Percentiles rank a stretch among this genome's conserved stretches.
Conservation (phyloP, 2,113 vertebrate genomes). For the Deroptyus accipitrinus region DNA sequence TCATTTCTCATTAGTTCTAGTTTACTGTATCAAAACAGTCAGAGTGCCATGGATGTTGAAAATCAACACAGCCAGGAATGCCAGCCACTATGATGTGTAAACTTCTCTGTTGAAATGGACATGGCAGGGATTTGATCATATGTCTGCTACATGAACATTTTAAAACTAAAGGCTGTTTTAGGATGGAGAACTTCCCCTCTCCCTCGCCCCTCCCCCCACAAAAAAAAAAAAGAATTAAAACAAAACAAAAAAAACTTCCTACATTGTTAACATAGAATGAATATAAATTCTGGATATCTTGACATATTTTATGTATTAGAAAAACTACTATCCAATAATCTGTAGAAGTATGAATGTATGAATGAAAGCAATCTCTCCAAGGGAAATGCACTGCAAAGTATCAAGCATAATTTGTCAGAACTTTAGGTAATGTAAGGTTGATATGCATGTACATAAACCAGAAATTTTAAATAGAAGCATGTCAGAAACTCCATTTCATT, state of each 20-base stretch:
- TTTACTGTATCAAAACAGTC: not conserved
- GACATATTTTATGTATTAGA: not conserved
- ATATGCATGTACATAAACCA: accelerated
- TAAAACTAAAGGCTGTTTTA: not conserved
- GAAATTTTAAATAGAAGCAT: not conserved
- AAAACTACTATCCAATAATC: not conserved
- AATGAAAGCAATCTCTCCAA: not conserved
- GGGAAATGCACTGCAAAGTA: not conserved
- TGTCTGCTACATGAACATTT: not conserved
- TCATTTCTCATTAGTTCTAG: not conserved
- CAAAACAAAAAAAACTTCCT: not conserved
- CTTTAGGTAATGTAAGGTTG: not conserved
- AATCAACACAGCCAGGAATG: not conserved
- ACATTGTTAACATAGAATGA: not conserved
- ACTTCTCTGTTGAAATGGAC: not conserved
- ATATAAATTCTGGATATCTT: not conserved
- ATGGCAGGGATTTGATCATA: not conserved
- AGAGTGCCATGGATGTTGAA: not conserved
- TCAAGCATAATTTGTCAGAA: not conserved
- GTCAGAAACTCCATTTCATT: not conserved
- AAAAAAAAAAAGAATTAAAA: not conserved
- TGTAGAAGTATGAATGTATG: not conserved
- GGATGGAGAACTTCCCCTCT: not conserved
- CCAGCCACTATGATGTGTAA: not conserved
- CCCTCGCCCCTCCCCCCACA: no score